Conservation (phyloP, 2,888 invertebrate species). For the Oasisia sp. region DNA sequence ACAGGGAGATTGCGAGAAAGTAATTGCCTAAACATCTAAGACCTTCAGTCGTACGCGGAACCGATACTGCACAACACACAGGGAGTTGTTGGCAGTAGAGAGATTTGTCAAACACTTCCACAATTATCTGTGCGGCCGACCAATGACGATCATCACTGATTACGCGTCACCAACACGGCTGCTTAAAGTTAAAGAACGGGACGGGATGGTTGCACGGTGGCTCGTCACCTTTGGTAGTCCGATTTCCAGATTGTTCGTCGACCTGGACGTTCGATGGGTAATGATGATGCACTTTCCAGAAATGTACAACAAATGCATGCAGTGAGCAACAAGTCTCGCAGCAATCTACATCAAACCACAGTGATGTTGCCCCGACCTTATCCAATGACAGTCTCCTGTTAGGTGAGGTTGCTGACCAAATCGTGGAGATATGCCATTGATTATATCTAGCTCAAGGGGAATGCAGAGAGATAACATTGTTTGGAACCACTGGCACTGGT, state of each 20-base stretch:
- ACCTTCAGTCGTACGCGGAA: background rate
- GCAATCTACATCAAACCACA: no score
- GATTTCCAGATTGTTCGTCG: background rate
- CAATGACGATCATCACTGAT: background rate
- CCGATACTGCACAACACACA: slow-evolving; percentile 19
- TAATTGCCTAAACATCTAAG: background rate
- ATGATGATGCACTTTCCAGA: no score
- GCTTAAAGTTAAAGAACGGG: background rate
- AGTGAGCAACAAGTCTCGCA: no score
- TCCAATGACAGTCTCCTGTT: no score
- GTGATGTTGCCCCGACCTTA: no score
- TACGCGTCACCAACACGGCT: slow-evolving; percentile 19
- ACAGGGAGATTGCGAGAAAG: background rate
- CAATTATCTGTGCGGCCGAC: background rate
- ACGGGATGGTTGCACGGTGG: background rate
- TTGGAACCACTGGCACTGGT: no score
- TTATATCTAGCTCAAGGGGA: no score
- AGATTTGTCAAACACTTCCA: background rate
- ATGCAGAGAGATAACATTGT: no score
- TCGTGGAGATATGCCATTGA: no score
- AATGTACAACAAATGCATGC: no score
- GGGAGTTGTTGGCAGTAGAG: slow-evolving; percentile 17
- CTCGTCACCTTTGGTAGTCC: background rate
- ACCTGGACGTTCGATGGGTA: no score
- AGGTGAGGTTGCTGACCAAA: no score